Conservation (phyloP, 2,113 vertebrate genomes). For the Lanius ludovicianus region DNA sequence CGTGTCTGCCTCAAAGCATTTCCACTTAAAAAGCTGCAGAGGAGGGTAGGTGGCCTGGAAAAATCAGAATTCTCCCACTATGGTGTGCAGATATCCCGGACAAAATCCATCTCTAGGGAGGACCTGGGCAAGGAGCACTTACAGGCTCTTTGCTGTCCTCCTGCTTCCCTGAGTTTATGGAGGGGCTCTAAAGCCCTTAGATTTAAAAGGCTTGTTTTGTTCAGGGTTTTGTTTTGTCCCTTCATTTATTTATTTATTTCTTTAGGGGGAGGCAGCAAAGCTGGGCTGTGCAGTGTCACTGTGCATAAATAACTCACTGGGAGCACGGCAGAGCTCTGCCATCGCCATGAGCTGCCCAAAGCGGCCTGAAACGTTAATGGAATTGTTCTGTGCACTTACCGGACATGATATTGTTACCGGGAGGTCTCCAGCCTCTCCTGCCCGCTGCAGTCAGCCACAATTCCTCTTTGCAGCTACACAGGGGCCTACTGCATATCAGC, state of each 20-base stretch:
- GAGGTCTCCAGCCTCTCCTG: background rate
- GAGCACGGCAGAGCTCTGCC: background rate
- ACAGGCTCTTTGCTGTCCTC: background rate
- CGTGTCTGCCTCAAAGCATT: background rate
- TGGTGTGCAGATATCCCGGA: accelerated
- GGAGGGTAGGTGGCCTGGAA: background rate
- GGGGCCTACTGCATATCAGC: background rate
- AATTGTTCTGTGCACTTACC: constrained; percentile 14
- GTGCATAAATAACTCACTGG: background rate
- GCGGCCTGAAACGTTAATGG: constrained; percentile 8
- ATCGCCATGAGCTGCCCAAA: background rate
- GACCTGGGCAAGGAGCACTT: background rate
- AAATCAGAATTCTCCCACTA: background rate
- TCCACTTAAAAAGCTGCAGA: background rate
- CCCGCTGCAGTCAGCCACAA: background rate
- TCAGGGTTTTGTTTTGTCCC: background rate
- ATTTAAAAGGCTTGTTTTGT: background rate
- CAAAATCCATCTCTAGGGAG: background rate
- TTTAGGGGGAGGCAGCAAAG: background rate
- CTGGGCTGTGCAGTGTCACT: background rate
- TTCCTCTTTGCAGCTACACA: background rate
- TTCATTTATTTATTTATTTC: background rate
- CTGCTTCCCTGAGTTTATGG: background rate
- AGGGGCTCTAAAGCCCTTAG: background rate
- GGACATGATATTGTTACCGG: background rate